Percentiles rank a stretch among this genome's conserved stretches.
Conservation (phyloP, 1,140 invertebrate genomes). For the Potamilus streckersoni region DNA sequence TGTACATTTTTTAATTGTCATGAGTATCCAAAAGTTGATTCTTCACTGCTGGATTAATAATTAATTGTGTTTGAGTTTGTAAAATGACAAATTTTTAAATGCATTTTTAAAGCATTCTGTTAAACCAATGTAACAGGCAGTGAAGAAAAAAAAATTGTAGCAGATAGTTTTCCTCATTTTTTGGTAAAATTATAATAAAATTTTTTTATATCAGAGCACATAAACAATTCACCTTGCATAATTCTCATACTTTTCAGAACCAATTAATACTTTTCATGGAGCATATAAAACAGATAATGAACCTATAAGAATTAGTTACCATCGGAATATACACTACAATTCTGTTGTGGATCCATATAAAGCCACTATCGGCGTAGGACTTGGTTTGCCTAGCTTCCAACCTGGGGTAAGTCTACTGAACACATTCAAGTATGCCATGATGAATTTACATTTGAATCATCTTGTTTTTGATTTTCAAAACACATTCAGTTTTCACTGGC, state of each 20-base stretch:
- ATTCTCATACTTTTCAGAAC: constrained; percentile 72
- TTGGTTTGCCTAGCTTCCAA: constrained; percentile 86
- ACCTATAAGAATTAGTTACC: constrained; percentile 90
- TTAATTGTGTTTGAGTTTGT: no score
- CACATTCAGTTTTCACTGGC: neutral
- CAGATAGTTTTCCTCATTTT: neutral
- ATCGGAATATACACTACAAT: constrained; percentile 91
- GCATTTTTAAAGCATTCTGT: no score
- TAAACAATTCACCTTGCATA: neutral
- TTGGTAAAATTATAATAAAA: neutral
- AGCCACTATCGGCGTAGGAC: constrained; percentile 82
- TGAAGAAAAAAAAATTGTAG: no score
- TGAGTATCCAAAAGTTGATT: no score
- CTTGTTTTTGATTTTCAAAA: no score
- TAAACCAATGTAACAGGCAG: no score
- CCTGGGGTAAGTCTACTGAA: constrained; percentile 73
- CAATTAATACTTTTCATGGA: constrained; percentile 92
- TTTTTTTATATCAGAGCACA: neutral
- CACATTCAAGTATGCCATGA: neutral
- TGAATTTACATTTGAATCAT: neutral
- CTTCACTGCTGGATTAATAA: no score
- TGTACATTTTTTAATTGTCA: no score
- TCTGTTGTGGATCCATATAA: constrained; percentile 90
- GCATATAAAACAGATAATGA: constrained; percentile 79
- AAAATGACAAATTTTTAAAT: no score